These are phyloP conservation scores for Thaumatotibia leucotreta DNA, from an alignment of 1,140 invertebrate genomes.

Conservation along the genomic window DNA sequence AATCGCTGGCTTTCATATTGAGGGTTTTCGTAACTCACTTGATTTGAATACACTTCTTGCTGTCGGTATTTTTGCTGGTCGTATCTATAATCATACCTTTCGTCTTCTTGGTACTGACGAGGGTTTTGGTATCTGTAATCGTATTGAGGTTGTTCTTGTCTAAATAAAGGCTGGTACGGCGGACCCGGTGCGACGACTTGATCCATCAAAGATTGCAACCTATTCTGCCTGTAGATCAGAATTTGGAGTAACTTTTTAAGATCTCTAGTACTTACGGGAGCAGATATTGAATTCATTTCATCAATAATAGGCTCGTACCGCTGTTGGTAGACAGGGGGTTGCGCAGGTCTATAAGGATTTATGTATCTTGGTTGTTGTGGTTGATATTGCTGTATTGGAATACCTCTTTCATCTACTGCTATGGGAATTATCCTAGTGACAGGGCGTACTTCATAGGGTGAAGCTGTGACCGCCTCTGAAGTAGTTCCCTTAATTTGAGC, in stretches of 20 bases:
- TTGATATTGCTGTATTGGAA: conserved; percentile 62
- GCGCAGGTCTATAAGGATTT: conserved; percentile 49
- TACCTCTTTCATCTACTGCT: conserved; percentile 59
- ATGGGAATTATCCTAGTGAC: conserved; percentile 55
- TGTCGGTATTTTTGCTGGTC: conserved; percentile 50
- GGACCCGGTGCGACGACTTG: conserved; percentile 57
- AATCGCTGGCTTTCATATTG: conserved; percentile 72
- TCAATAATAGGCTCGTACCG: conserved; percentile 48
- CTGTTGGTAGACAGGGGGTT: conserved; percentile 47
- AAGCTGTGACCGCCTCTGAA: conserved; percentile 32
- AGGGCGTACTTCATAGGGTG: conserved; percentile 49
- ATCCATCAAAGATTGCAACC: conserved; percentile 75
- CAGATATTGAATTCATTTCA: conserved; percentile 58
- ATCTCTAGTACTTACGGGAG: conserved; percentile 78
- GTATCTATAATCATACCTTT: conserved; percentile 59
- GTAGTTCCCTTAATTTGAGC: conserved; percentile 34
- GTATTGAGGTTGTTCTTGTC: conserved; percentile 32
- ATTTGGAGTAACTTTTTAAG: conserved; percentile 77
- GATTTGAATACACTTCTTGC: conserved; percentile 58
- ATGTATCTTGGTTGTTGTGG: conserved; percentile 57
- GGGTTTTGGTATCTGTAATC: conserved; percentile 44
- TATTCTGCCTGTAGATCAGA: conserved; percentile 76
- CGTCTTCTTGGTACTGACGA: conserved; percentile 54
- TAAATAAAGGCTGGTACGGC: conserved; percentile 49
- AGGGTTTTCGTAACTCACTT: conserved; percentile 55